These are phyloP conservation scores for Scortum barcoo DNA, from an alignment of 2,113 vertebrate genomes.

Conservation along the genomic window DNA sequence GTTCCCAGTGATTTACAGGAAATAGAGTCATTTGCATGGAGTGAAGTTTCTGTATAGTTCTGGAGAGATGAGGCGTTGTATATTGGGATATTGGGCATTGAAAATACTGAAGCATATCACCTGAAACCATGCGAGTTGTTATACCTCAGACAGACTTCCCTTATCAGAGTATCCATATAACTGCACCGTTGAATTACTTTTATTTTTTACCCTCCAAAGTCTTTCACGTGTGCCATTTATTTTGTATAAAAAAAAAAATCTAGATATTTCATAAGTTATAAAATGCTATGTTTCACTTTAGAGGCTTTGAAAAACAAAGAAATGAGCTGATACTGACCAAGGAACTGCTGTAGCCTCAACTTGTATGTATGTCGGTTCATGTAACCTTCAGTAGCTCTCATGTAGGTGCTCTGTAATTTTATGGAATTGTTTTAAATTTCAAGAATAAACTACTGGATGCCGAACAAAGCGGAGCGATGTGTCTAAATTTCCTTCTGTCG, in stretches of 20 bases:
- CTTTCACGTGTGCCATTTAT: slow-evolving; percentile 61
- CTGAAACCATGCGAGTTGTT: slow-evolving; percentile 52
- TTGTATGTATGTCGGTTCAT: slow-evolving; percentile 36
- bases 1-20: slow-evolving; percentile 1
- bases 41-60: slow-evolving; percentile 35
- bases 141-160: slow-evolving; percentile 70
- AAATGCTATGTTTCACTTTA: slow-evolving; percentile 36
- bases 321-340: slow-evolving; percentile 23
- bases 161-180: slow-evolving; percentile 42
- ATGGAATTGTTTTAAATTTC: slow-evolving; percentile 82
- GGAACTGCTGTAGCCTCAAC: slow-evolving; percentile 45
- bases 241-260: slow-evolving; percentile 55
- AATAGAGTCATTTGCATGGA: not conserved
- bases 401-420: slow-evolving; percentile 64
- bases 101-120: slow-evolving; percentile 47
- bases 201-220: slow-evolving; percentile 57
- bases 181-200: slow-evolving; percentile 49
- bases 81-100: slow-evolving; percentile 44
- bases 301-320: slow-evolving; percentile 26
- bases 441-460: slow-evolving; percentile 71
- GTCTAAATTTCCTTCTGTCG: slow-evolving; percentile 15
- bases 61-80: slow-evolving; percentile 28
- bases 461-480: not conserved
- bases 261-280: slow-evolving; percentile 22
- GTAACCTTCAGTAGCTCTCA: slow-evolving; percentile 52